Base-by-base conservation (phyloP, 2,888 invertebrate genomes). In the Neuroscelio doddi region DNA sequence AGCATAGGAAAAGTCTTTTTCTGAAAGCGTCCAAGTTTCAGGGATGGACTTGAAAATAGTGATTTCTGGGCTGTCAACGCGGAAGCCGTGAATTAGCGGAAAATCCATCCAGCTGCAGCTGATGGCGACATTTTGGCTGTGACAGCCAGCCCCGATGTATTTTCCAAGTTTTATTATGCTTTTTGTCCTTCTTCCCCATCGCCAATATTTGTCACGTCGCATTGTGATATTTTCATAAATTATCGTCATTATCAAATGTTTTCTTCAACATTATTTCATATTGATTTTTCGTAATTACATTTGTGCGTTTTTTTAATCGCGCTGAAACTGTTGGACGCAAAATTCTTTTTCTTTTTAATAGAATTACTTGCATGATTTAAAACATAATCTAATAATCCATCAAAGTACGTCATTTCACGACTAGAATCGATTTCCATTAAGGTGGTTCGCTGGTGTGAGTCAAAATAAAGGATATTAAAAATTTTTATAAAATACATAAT, bases 81-180 rank as follows among this genome's bases (percentile, higher is more conserved):
- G 46, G 12, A 3, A 17, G 17, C 29, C 41, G 55, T 39, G 46
- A 55, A 55, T 55, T 55, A 46, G 55, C 39, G 46, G 26, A 47
- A 55, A 55, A 55, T 53, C 45, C 38, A 55, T 55, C 55, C 46
- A 10, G 45, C 16, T 17, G 30, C 53, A 30, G 30, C 46, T 55
- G 46, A 55, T 55, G 39, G 38, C 46, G 55, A 55, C 46, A 32
- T 53, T 41, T 55, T 39, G 44, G 15, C 38, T 38, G 21, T 36
- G 38, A 36, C 49, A 15, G 51, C 30, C 45, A 44, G 38, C 12
- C 17, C 39, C 24, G 17, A 53, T 46, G 38, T 39, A 46, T 46
- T 47, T 47, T n/a, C 39, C 30, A 16, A 46, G 34, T 47, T 47
- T 46, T 55, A 41, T 55, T 55, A 46, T 41, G 38, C 38, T 42